Base-by-base conservation (phyloP, 2,888 invertebrate genomes). In the Dynastes hyllus region DNA sequence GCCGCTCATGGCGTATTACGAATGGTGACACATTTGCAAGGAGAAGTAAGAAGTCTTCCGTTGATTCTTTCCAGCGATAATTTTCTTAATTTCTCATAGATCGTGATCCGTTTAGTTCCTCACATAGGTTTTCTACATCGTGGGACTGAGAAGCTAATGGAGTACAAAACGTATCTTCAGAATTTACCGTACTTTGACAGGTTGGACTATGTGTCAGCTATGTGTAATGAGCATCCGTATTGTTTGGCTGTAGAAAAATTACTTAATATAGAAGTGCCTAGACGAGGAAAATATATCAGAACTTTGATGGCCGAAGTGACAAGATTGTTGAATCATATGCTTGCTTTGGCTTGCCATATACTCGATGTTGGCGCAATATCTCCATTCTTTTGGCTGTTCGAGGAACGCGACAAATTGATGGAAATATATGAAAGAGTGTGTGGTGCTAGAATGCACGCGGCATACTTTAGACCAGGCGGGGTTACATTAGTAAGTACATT, bases 341-440 rank as follows among this genome's bases (percentile, higher is more conserved):
- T 96, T 89, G 94, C 93, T 76, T 88, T 95, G 63, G 92, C 93
- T 0, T 92, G 95, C 0, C 93, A 95, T 80, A 91, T 94, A 29
- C 90, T 97, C 16, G 97, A 97, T 86, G 92, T 95, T 29, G 97
- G 97, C 29, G 96, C 94, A 3, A 93, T 97, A 82, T 96, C 97
- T 0, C 97, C 97, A 0, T 94, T 96, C 85, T 97, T 97, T 88
- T 97, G 97, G 96, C 91, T 96, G 86, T 96, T 96, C 87, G 96
- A 97, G 88, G 97, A 96, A 88, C 91, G 96, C 70, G 96, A 96
- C 89, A 96, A 96, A 89, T 88, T 96, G 81, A 94, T 95, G 89
- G 97, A 97, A 88, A 92, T 96, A 83, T 95, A 93, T 85, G 97
- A 97, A 87, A 91, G 96, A 81, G 93, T 94, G 0, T 95, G 94